Base-by-base conservation (phyloP, 2,888 invertebrate species). In the Eueremaeus valkanovi region DNA sequence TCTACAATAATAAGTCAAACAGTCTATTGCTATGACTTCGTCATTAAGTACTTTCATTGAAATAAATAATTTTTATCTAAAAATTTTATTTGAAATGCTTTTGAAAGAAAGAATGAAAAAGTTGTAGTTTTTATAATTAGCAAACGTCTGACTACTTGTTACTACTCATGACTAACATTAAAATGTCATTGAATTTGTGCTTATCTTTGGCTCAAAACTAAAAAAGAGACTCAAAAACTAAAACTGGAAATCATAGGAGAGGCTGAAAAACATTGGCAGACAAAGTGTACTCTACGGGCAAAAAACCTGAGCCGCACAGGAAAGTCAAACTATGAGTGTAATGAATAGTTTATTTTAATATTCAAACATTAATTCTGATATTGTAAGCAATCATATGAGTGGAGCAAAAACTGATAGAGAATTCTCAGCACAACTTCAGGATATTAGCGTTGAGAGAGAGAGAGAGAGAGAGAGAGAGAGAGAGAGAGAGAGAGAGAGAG, bases 291-390 rank as follows among this genome's bases (percentile, higher is more conserved):
- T 18, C 33, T 36, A 66, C 2, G 8, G 58, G 5, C 18, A 49
- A 27, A 58, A 58, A 24, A 13, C n/a, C n/a, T 21, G 21, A 8
- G 31, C 16, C 29, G 13, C 11, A 66, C 66, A 36, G 36, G 66
- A 36, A 36, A 66, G 66, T 36, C n/a, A 66, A 36, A 18, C 9
- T 63, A 21, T 33, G 66, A n/a, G 18, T 29, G 31, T 58, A 58
- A 58, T 58, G 31, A 58, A 58, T 58, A 58, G 58, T 58, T 21
- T 58, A 27, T 29, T 16, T 51, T 36, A 5, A 36, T n/a, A 49
- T 49, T 58, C 58, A 33, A 66, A 36, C 66, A 66, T 66, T 66
- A 66, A 66, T 66, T 66, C 31, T 66, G 33, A 66, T 66, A 66
- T 66, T 29, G 36, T 21, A 33, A 66, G 36, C 36, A 66, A 33